These are phyloP conservation scores for Phrynosoma platyrhinos DNA, from an alignment of 2,113 vertebrate genomes.

Conservation along the genomic window DNA sequence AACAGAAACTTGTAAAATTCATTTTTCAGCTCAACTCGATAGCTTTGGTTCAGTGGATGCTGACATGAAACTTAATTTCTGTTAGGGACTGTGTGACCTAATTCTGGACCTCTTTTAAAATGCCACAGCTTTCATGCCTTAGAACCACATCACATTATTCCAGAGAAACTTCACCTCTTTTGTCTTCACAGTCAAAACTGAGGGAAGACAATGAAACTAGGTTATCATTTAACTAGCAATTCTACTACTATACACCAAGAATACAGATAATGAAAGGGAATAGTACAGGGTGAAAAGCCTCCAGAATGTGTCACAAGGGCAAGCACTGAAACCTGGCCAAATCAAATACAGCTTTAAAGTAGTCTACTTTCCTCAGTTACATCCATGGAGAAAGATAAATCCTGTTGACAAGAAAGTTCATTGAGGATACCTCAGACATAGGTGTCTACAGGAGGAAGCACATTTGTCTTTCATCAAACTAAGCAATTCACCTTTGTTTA, in stretches of 20 bases:
- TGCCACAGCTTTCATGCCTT: not conserved
- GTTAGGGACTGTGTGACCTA: not conserved
- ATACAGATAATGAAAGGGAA: not conserved
- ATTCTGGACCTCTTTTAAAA: not conserved
- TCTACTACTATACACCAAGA: not conserved
- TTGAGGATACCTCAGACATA: conserved; percentile 7
- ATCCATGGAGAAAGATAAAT: not conserved
- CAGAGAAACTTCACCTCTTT: not conserved
- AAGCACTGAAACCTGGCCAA: not conserved
- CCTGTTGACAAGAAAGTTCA: not conserved
- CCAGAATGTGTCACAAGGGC: not conserved
- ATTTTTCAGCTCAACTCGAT: not conserved
- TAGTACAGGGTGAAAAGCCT: not conserved
- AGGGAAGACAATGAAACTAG: not conserved
- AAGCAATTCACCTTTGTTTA: conserved; percentile 59
- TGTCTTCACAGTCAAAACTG: not conserved
- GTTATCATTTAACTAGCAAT: not conserved
- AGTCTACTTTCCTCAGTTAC: no score
- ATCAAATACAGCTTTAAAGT: not conserved
- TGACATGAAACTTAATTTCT: not conserved
- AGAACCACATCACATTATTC: not conserved
- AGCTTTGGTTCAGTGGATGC: not conserved
- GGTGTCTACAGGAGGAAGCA: not conserved
- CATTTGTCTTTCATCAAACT: conserved; percentile 32
- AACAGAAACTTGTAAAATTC: not conserved